phyloP scores from a whole-genome alignment of 2,888 invertebrate species.

The Neria commutata region DNA sequence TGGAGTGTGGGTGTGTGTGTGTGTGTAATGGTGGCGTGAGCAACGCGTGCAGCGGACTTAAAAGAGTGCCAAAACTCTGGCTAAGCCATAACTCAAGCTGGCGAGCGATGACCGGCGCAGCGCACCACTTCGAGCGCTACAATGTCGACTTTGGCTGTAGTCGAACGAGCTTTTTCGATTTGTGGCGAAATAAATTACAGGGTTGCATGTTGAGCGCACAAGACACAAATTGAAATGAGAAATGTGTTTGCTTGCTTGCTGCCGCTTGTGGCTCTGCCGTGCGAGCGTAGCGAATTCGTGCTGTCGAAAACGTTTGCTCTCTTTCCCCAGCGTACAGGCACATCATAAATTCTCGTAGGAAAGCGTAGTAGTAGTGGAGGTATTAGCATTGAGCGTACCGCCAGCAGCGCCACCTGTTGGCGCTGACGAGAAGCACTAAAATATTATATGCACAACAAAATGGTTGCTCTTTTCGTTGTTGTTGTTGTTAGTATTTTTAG shows the following conservation, averaged over 20 bases:
- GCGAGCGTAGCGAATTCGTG: not conserved
- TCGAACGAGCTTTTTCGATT: conserved; percentile 6
- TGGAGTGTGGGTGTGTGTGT: not conserved
- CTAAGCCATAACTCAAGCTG: conserved; percentile 1
- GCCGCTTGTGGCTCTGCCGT: no score
- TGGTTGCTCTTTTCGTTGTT: conserved; percentile 2
- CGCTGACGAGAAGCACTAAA: not conserved
- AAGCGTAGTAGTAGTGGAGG: no score
- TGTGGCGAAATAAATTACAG: conserved; percentile 7
- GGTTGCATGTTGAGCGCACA: conserved; percentile 8
- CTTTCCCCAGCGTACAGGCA: not conserved
- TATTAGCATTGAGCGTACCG: conserved; percentile 44
- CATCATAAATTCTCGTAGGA: not conserved
- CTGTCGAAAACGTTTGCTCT: not conserved
- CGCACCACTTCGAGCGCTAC: no score
- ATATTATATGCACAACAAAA: not conserved
- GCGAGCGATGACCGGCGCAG: no score
- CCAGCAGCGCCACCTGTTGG: conserved; percentile 44
- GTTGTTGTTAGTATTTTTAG: conserved; percentile 33
- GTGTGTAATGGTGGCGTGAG: not conserved
- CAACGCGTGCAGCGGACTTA: not conserved
- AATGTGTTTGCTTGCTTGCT: not conserved
- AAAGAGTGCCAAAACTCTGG: conserved; percentile 5
- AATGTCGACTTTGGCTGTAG: no score
- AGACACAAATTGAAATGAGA: conserved; percentile 14